A percentile compares a stretch with the other conserved stretches of the same genome.
Evolutionary conservation across 1,140 invertebrate genomes (phyloP).

Genomic region (Drosophila lacteicornis): DNA sequence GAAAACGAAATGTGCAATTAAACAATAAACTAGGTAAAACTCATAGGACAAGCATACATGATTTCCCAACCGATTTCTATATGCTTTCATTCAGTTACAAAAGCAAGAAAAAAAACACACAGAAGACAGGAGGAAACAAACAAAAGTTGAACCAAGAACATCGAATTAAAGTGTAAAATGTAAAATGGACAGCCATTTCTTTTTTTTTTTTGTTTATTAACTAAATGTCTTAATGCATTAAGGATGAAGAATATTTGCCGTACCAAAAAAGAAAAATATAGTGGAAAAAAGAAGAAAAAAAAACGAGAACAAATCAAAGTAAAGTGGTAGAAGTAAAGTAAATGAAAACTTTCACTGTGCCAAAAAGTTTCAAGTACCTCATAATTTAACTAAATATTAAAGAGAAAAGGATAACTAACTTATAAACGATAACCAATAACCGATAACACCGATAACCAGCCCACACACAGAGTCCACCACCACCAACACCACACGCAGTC

Average conservation of each 20-base stretch:
- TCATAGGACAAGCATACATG: slow-evolving; percentile 21
- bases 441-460: slow-evolving; percentile 34
- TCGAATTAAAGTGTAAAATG: slow-evolving; percentile 83
- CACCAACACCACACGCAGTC: slow-evolving; percentile 20
- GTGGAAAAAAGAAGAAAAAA: slow-evolving; percentile 29
- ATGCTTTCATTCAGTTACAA: slow-evolving; percentile 24
- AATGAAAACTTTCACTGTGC: slow-evolving; percentile 84
- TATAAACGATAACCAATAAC: slow-evolving; percentile 18
- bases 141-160: slow-evolving; percentile 80
- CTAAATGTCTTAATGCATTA: slow-evolving; percentile 55
- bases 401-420: slow-evolving; percentile 45
- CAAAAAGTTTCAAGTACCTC: slow-evolving; percentile 85
- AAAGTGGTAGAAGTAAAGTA: slow-evolving; percentile 70
- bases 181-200: slow-evolving; percentile 24
- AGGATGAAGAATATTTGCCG: slow-evolving; percentile 56
- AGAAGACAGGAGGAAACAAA: slow-evolving; percentile 25
- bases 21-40: slow-evolving; percentile 44
- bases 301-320: slow-evolving; percentile 59
- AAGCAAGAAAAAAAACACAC: slow-evolving; percentile 1
- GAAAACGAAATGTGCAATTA: slow-evolving; percentile 68
- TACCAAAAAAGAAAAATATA: slow-evolving; percentile 53
- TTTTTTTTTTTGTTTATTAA: slow-evolving; percentile 46
- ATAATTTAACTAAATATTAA: slow-evolving; percentile 84
- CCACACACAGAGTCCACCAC: slow-evolving; percentile 19
- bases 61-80: slow-evolving; percentile 29